A percentile compares a stretch with the other conserved stretches of the same genome.
Conservation (phyloP, 2,888 invertebrate species). For the Proisotoma minuta region DNA sequence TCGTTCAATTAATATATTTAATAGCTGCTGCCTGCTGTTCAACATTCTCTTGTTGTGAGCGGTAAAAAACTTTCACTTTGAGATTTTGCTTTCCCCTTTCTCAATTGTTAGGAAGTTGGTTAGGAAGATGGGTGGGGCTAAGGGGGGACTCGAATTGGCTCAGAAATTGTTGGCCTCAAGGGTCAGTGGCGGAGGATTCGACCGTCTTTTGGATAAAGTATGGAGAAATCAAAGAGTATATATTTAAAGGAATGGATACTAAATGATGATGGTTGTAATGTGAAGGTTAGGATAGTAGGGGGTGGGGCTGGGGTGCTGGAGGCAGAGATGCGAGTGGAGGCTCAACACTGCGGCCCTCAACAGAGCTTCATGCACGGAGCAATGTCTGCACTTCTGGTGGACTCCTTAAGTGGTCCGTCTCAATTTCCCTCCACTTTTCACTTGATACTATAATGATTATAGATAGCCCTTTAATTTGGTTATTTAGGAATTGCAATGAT, state of each 20-base stretch:
- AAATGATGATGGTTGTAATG: neutral
- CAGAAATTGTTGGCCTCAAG: conserved; percentile 51
- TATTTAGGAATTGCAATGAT: conserved; percentile 53
- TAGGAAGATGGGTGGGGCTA: too few relatives aligned
- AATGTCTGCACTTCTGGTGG: conserved; percentile 64
- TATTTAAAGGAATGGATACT: neutral
- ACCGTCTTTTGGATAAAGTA: conserved; percentile 54
- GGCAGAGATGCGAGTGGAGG: conserved; percentile 47
- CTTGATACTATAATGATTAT: too few relatives aligned
- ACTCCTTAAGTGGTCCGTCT: conserved; percentile 67
- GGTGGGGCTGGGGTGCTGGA: conserved; percentile 70
- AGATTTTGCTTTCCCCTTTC: too few relatives aligned
- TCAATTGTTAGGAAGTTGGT: too few relatives aligned
- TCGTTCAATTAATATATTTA: too few relatives aligned
- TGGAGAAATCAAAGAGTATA: too few relatives aligned
- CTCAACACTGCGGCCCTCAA: conserved; percentile 51
- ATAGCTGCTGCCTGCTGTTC: too few relatives aligned
- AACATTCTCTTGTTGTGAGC: too few relatives aligned
- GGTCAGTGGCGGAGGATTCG: conserved; percentile 52
- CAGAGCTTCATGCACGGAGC: conserved; percentile 72
- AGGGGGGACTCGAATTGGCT: conserved; percentile 49
- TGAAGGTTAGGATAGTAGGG: conserved; percentile 53
- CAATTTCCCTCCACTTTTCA: too few relatives aligned
- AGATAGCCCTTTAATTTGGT: conserved; percentile 68
- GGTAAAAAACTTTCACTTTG: too few relatives aligned